Base-by-base conservation (phyloP, 1,140 invertebrate species). In the Trichonephila clavata region DNA sequence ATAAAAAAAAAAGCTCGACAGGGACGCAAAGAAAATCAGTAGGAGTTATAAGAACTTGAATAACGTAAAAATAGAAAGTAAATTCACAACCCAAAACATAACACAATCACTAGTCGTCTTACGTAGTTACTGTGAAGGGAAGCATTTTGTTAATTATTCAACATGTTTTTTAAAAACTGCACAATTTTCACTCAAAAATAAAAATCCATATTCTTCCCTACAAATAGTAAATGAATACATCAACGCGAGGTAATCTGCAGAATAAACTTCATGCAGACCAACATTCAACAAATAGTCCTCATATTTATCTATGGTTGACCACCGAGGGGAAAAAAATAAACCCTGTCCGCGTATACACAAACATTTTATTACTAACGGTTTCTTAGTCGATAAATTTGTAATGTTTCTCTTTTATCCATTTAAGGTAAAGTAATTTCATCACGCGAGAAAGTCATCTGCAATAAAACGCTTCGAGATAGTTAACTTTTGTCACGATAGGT, bases 401-500 rank as follows among this genome's bases (percentile, higher is more conserved):
- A 18, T 63, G 61, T 63, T 63, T 63, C 61, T 21, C 61, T 32
- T 18, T 77, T 32, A 39, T 32, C 71, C 27, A 77, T 24, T 77
- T 32, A 77, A 77, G 27, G 27, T 20, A 39, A 77, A 77, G 71
- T 39, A 77, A 77, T 32, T 39, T 59, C 14, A 84, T 59, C 83
- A 84, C 83, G 83, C 83, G 57, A 84, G 6, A 24, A 84, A 6
- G n/a, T 60, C 83, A n/a, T 84, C 83, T 21, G 50, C n/a, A 59
- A 60, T 60, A 84, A 59, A 84, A 60, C 59, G 83, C 24, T 84
- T 57, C n/a, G 57, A 27, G 57, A 84, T 59, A 84, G 83, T 59
- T 84, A 59, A n/a, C 24, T 84, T 84, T 84, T 24, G 83, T 84
- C 83, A 84, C 83, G 83, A 60, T n/a, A 84, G 16, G 50, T 32